Base-by-base conservation (phyloP, 2,797 vertebrate genomes). In the Enteromius fasciolatus region DNA sequence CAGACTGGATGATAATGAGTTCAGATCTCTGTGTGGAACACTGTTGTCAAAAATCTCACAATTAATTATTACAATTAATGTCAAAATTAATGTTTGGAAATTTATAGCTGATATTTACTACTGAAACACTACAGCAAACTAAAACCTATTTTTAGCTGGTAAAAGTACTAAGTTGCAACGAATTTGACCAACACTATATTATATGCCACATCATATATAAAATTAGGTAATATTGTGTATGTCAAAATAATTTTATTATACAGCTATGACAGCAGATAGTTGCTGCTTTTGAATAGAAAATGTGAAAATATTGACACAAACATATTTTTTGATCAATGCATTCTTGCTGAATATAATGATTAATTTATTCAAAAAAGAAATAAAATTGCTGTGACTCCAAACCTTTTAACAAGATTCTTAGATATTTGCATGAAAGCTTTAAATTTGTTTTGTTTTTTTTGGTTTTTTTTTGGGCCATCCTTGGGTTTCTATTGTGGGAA, bases 401-500 rank as follows among this genome's bases (percentile, higher is more conserved):
- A 57, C 20, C 10, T 23, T n/a, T 57, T 57, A 23, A 57, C 52
- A 57, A 23, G 1, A 57, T 57, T 23, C 11, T 11, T 23, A 23
- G 23, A 57, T 11, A 57, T 23, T 57, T 23, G 2, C n/a, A 57
- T 57, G 3, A 23, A 57, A 57, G 20, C 54, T 57, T 57, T 23
- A n/a, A 57, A 57, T 52, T 50, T 1, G 28, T 28, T 61, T 61
- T 59, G 11, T 3, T 31, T 36, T 39, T 5, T 39, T 31, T 31
- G 36, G 68, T 48, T 1, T 12, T 11, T 28, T 61, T 59, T 61
- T 28, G 5, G 61, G 46, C 61, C 11, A 39, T 48, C 59, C 44
- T 50, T 84, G 72, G 44, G 18, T 68, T 46, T 70, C 41, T 23
- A 36, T 72, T 61, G 52, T 78, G 25, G 70, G 74, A 28, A 74